Conservation (phyloP, 2,113 vertebrate genomes). For the Mixornis gularis region DNA sequence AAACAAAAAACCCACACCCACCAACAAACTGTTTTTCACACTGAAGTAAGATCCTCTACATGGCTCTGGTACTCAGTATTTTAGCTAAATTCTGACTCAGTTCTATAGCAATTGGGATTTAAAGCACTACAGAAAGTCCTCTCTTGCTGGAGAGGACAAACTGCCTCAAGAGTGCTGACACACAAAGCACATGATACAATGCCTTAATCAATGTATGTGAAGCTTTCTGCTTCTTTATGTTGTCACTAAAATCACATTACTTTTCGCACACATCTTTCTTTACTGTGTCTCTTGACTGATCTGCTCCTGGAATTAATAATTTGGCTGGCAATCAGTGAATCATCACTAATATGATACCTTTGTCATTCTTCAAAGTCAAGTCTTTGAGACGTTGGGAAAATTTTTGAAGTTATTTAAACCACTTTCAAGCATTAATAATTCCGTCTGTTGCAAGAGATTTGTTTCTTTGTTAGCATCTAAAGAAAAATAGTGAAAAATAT, state of each 20-base stretch:
- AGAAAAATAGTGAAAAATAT: neutral
- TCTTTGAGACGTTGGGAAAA: neutral
- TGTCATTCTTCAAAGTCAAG: neutral
- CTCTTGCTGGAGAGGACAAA: neutral
- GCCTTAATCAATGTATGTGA: neutral
- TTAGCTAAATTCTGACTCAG: neutral
- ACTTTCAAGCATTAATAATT: neutral
- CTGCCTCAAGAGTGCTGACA: neutral
- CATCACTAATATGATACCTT: neutral
- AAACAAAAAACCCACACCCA: neutral
- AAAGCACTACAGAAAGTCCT: neutral
- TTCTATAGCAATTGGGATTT: neutral
- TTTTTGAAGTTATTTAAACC: neutral
- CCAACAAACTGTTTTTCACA: neutral
- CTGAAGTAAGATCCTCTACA: rapidly evolving
- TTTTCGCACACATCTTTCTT: neutral
- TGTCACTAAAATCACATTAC: neutral
- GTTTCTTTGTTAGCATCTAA: neutral
- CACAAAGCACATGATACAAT: rapidly evolving
- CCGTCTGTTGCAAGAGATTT: neutral
- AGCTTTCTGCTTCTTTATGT: neutral
- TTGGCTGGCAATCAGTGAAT: neutral
- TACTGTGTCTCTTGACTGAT: neutral
- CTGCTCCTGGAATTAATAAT: neutral
- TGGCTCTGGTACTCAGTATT: neutral